These are phyloP conservation scores for Peromyscus californicus DNA, from an alignment of 2,113 vertebrate genomes.

Conservation along the genomic window DNA sequence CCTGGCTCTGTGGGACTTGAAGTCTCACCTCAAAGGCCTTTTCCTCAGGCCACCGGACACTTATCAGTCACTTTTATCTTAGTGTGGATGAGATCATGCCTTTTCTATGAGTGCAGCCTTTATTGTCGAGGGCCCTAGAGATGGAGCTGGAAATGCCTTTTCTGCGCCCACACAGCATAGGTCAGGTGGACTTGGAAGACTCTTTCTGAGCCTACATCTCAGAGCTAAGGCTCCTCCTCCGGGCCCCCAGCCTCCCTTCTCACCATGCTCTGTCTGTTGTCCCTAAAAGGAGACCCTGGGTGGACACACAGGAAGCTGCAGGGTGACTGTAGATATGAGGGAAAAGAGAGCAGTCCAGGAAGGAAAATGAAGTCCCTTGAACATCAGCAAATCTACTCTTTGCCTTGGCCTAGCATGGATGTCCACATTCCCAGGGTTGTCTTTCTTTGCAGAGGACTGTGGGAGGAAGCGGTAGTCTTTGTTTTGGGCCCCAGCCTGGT, in stretches of 20 bases:
- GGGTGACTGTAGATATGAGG: too few species aligned
- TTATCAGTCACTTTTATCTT: too few species aligned
- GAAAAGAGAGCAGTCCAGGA: background rate
- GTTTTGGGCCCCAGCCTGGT: background rate
- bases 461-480: background rate
- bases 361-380: background rate
- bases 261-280: too few species aligned
- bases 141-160: background rate
- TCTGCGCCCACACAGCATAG: background rate
- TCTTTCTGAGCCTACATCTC: background rate
- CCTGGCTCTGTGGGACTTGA: background rate
- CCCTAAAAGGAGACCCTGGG: background rate
- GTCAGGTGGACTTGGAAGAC: background rate
- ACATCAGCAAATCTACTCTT: background rate
- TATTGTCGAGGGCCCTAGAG: background rate
- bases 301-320: background rate
- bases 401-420: background rate
- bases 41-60: background rate
- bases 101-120: background rate
- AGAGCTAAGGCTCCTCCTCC: background rate
- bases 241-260: fast-evolving
- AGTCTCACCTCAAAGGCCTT: background rate
- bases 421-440: background rate
- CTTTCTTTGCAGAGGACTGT: background rate
- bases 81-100: background rate